Conservation (phyloP, 2,888 invertebrate species). For the Tiliacea citrago region DNA sequence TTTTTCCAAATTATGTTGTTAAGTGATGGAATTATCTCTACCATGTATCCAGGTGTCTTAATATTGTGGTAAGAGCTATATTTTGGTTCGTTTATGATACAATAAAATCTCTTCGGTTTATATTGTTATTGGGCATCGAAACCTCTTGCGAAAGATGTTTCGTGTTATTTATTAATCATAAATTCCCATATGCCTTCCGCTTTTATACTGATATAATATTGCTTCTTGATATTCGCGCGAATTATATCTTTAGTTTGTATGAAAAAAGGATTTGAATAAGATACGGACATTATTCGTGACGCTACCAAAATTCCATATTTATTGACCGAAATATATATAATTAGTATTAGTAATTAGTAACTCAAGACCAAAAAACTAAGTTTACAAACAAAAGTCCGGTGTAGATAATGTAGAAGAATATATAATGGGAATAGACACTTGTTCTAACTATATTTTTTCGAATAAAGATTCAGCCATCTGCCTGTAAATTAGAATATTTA, state of each 20-base stretch:
- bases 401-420: not conserved
- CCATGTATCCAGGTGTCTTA: slow-evolving; percentile 6
- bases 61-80: slow-evolving; percentile 22
- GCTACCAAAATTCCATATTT: not conserved
- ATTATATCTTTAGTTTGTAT: not conserved
- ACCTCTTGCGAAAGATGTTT: slow-evolving; percentile 26
- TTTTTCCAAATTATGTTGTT: slow-evolving; percentile 59
- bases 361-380: not conserved
- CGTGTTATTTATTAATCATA: slow-evolving; percentile 42
- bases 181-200: slow-evolving; percentile 40
- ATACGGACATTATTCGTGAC: not conserved
- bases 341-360: too few relatives aligned
- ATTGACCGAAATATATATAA: not conserved
- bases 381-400: not conserved
- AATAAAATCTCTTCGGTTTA: slow-evolving; percentile 39
- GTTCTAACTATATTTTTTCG: slow-evolving; percentile 52
- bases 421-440: not conserved
- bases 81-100: slow-evolving; percentile 44
- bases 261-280: slow-evolving; percentile 7
- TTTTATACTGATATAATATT: slow-evolving; percentile 43
- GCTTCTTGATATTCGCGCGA: slow-evolving; percentile 18
- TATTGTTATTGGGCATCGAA: slow-evolving; percentile 45
- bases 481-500: slow-evolving; percentile 48
- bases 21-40: slow-evolving; percentile 15
- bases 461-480: slow-evolving; percentile 62